Evolutionary conservation across 2,888 invertebrate genomes (phyloP), one percentile per base, ranked within the genome.

Genomic region (Sepiola atlantica): DNA sequence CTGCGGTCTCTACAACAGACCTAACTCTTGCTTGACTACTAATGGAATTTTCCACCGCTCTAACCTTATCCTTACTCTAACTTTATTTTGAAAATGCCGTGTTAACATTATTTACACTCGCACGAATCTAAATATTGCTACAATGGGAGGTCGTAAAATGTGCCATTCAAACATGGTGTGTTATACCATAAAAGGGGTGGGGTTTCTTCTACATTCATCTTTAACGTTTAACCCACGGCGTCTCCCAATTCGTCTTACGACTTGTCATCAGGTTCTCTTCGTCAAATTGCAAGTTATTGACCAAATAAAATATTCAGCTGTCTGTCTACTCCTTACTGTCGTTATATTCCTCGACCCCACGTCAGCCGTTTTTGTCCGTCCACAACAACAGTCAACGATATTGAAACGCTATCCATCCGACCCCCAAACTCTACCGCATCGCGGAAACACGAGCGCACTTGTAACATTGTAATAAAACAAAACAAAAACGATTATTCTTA

Each of bases 231-330:
- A 45, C 45, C 77, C n/a, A 12, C 77, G n/a, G n/a, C 16, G 14
- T n/a, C n/a, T 32, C 3, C 32, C 77, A 16, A 16, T 77, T 77
- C 32, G 16, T 77, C 77, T 21, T 32, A 77, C n/a, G n/a, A 8
- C 77, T n/a, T 77, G 77, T 77, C 77, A 77, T n/a, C 77, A n/a
- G 32, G 77, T 77, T 77, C 77, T 77, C 77, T 77, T n/a, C n/a
- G 77, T 77, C 77, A 77, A 77, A 1, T 77, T 77, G n/a, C 16
- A 77, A 77, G 77, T 77, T 77, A 77, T 77, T 12, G 77, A 77
- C n/a, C 16, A 32, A 77, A 77, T 77, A 77, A 32, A 77, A 77
- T n/a, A n/a, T 32, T n/a, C 77, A 77, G n/a, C n/a, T 77, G n/a
- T 77, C 77, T 16, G 16, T 18, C 14, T 32, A 14, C n/a, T 1